These are phyloP conservation scores for Salvator merianae DNA, from an alignment of 2,113 vertebrate genomes.

Conservation along the genomic window DNA sequence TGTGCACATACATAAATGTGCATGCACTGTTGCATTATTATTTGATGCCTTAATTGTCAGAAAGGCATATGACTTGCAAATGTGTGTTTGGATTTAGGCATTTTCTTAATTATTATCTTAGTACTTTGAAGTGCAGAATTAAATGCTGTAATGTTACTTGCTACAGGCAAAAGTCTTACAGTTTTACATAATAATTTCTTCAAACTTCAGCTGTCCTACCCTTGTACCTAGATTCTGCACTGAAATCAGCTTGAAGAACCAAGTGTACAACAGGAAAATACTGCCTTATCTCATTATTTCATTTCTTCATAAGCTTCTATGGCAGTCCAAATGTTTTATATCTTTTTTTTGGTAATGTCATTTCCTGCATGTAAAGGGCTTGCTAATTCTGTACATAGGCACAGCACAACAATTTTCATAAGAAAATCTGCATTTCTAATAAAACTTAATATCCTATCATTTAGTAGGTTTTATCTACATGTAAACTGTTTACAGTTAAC, in stretches of 20 bases:
- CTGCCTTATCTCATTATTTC: slow-evolving; percentile 2
- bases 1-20: no score
- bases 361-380: slow-evolving; percentile 19
- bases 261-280: neutral
- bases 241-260: neutral
- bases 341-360: slow-evolving; percentile 18
- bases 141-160: neutral
- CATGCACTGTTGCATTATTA: no score
- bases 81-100: neutral
- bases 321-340: slow-evolving; percentile 13
- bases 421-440: neutral
- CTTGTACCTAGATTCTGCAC: neutral
- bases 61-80: neutral
- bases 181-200: neutral
- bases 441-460: neutral
- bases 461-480: neutral
- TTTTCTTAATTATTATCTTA: neutral
- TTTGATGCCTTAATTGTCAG: no score
- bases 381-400: slow-evolving; percentile 16
- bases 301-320: slow-evolving; percentile 11
- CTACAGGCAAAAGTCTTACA: neutral
- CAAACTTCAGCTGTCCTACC: neutral
- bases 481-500: neutral
- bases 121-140: neutral
- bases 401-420: neutral